These are phyloP conservation scores for Pristiophorus japonicus DNA, from an alignment of 2,113 vertebrate genomes.

Conservation along the genomic window DNA sequence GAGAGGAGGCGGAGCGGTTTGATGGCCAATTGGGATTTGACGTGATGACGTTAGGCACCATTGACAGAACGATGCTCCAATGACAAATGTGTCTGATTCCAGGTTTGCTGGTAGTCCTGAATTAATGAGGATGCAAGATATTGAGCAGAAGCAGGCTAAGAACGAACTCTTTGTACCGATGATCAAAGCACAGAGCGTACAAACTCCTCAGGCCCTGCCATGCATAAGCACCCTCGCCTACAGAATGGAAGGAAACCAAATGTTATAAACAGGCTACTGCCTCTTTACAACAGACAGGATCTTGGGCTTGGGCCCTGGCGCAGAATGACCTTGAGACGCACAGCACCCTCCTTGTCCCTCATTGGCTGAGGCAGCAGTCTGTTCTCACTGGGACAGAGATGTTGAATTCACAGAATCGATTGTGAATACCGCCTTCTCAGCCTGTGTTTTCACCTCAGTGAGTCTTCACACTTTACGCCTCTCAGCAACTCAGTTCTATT, in stretches of 20 bases:
- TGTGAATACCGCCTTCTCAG: not conserved
- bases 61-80: not conserved
- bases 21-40: not conserved
- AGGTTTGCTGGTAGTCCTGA: not conserved
- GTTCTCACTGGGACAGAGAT: not conserved
- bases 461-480: not conserved
- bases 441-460: not conserved
- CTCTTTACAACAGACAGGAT: not conserved
- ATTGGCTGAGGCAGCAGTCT: not conserved
- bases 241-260: not conserved
- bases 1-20: not conserved
- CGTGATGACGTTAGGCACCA: not conserved
- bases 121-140: not conserved
- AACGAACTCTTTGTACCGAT: not conserved
- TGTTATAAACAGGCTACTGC: not conserved
- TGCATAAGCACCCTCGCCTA: not conserved
- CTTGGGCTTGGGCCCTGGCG: not conserved
- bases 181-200: not conserved
- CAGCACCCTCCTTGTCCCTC: not conserved
- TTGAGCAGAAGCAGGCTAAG: not conserved
- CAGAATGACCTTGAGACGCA: not conserved
- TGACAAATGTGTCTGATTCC: not conserved
- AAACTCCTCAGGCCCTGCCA: not conserved
- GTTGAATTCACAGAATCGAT: not conserved
- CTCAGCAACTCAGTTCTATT: not conserved